Evolutionary conservation across 2,888 invertebrate genomes (phyloP).

Genomic region (Hoplodrina ambigua): DNA sequence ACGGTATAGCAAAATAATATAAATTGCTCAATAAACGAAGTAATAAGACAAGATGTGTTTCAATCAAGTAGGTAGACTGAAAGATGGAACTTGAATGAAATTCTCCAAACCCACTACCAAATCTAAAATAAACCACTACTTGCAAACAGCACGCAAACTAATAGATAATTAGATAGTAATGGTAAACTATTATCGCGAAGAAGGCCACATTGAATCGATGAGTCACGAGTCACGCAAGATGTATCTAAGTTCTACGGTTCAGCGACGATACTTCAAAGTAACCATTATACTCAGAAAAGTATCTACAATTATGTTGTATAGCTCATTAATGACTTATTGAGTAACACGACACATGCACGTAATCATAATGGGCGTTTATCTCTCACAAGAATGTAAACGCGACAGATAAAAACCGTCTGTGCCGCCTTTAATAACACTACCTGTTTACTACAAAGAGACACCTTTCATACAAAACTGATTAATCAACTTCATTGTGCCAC

Average conservation of each 20-base stretch:
- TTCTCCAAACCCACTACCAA: constrained; percentile 8
- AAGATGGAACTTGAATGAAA: constrained; percentile 39
- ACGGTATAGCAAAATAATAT: too few species aligned
- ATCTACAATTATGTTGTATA: constrained; percentile 30
- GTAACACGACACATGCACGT: constrained; percentile 39
- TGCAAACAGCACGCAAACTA: constrained; percentile 28
- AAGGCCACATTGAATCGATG: constrained; percentile 59
- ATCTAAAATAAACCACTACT: constrained; percentile 21
- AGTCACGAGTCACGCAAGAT: constrained; percentile 50
- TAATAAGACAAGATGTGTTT: too few species aligned
- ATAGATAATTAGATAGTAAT: constrained; percentile 41
- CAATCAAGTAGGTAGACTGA: too few species aligned
- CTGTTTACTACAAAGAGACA: constrained; percentile 56
- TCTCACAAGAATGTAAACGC: constrained; percentile 59
- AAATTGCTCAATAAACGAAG: too few species aligned
- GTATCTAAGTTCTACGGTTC: constrained; percentile 22
- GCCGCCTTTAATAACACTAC: constrained; percentile 54
- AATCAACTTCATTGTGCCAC: constrained; percentile 59
- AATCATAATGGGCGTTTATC: constrained; percentile 53
- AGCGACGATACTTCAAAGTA: constrained; percentile 40
- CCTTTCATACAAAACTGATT: constrained; percentile 43
- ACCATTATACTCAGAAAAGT: constrained; percentile 54
- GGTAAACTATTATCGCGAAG: constrained; percentile 32
- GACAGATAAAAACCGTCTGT: constrained; percentile 58
- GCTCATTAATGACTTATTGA: constrained; percentile 41